Conservation (phyloP, 2,888 invertebrate genomes). For the Onchidella celtica region DNA sequence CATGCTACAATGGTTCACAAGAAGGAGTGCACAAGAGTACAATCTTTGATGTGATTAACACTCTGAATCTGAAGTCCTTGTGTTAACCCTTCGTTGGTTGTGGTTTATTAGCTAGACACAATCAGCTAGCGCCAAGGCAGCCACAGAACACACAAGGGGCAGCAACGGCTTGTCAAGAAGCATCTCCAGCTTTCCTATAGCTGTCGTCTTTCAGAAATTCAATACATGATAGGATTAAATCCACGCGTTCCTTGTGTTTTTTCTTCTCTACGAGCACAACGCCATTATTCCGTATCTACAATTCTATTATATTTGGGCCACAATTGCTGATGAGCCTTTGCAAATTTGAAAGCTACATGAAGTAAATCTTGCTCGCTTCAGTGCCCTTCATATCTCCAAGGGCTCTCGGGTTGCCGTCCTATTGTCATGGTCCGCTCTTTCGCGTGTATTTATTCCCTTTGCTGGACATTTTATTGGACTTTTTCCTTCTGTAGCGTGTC, state of each 20-base stretch:
- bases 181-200: neutral
- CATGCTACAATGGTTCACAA: too few species aligned
- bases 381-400: neutral
- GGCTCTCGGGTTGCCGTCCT: neutral
- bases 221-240: neutral
- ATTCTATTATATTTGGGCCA: neutral
- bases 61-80: neutral
- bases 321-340: neutral
- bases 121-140: neutral
- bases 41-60: neutral
- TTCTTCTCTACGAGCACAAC: neutral
- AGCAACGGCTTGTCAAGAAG: neutral
- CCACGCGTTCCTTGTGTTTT: neutral
- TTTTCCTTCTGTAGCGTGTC: neutral
- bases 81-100: neutral
- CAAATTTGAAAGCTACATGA: neutral
- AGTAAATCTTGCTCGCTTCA: neutral
- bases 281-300: neutral
- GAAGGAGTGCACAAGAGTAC: too few species aligned
- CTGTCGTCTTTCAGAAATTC: neutral
- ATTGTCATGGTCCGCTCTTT: neutral
- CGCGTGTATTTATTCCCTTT: neutral
- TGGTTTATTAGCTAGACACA: neutral
- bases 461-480: neutral
- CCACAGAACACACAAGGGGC: neutral